Evolutionary conservation across 2,888 invertebrate species (phyloP), one percentile per base, ranked within the genome.

Genomic region (Uloborus plumipes): DNA sequence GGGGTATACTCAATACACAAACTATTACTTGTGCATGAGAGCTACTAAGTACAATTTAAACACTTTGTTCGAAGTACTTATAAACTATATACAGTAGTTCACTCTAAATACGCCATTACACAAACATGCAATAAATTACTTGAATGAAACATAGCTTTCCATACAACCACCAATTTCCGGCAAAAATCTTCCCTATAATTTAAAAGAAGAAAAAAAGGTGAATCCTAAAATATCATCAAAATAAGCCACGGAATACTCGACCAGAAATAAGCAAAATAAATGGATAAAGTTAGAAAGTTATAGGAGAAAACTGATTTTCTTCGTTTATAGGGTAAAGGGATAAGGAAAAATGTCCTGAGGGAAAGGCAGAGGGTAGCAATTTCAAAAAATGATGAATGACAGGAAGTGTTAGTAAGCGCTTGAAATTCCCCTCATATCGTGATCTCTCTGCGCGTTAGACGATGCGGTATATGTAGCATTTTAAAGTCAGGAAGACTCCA

Each of bases 191-290:
- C 62, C 16, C 47, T 31, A 65, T 49, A 49, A 15, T 31, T 62
- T 26, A 20, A 15, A 15, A 0, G 14, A 53, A 18, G 55, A 74
- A 74, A 55, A 20, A 55, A 55, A 53, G 65, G 31, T 58, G 49
- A 75, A 75, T 59, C 39, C 39, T 11, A 39, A 39, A 39, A 39
- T 39, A 39, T 9, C 39, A 39, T 39, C 39, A 39, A 39, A 39
- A 39, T 39, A 39, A 39, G 39, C 39, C 39, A 39, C 64, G 50
- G 64, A 65, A 64, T 71, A 71, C 70, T 78, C 70, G 58, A 71
- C 58, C 77, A 78, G 71, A 78, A 78, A 78, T 78, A 78, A 78
- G 77, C 71, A 71, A 78, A 78, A 71, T 78, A 78, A 78, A 71
- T 78, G 70, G 70, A 71, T 78, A 71, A 78, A 78, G 77, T 78